These are phyloP conservation scores for Bovichtus diacanthus DNA, from an alignment of 2,797 vertebrate species.

Conservation along the genomic window DNA sequence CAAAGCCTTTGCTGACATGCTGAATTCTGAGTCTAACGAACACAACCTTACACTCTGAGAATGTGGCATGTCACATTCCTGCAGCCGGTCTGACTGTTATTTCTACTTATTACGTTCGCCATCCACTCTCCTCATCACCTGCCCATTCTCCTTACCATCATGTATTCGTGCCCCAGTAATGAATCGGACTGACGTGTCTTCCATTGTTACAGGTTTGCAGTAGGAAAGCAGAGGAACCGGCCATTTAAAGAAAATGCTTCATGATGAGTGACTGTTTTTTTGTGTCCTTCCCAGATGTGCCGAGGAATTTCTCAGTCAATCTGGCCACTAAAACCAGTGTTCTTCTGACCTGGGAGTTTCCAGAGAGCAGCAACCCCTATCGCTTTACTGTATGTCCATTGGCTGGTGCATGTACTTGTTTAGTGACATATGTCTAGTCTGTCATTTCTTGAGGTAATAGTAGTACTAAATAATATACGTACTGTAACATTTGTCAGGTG, in stretches of 20 bases:
- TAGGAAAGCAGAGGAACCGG: slow-evolving; percentile 17
- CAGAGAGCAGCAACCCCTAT: slow-evolving; percentile 89
- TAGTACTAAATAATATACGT: not conserved
- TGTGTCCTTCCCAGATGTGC: slow-evolving; percentile 89
- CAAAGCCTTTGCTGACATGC: slow-evolving; percentile 72
- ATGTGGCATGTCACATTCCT: slow-evolving; percentile 81
- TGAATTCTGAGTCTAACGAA: slow-evolving; percentile 65
- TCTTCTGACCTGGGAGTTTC: slow-evolving; percentile 97
- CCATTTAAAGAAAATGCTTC: slow-evolving; percentile 36
- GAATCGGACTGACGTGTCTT: slow-evolving; percentile 49
- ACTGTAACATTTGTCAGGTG: not conserved
- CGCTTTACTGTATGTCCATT: slow-evolving; percentile 90
- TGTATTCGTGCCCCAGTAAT: slow-evolving; percentile 56
- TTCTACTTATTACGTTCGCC: slow-evolving; percentile 64
- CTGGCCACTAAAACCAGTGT: slow-evolving; percentile 97
- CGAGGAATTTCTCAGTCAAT: slow-evolving; percentile 98
- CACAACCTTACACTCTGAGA: slow-evolving; percentile 74
- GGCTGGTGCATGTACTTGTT: slow-evolving; percentile 1
- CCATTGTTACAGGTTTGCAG: slow-evolving; percentile 58
- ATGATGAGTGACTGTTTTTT: slow-evolving; percentile 40
- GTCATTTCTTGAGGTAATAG: not conserved
- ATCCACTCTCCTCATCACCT: slow-evolving; percentile 78
- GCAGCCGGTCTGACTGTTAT: slow-evolving; percentile 65
- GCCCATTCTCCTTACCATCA: slow-evolving; percentile 74
- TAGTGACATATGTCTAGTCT: not conserved